Conservation (phyloP, 2,888 invertebrate species). For the Rhagium mordax region DNA sequence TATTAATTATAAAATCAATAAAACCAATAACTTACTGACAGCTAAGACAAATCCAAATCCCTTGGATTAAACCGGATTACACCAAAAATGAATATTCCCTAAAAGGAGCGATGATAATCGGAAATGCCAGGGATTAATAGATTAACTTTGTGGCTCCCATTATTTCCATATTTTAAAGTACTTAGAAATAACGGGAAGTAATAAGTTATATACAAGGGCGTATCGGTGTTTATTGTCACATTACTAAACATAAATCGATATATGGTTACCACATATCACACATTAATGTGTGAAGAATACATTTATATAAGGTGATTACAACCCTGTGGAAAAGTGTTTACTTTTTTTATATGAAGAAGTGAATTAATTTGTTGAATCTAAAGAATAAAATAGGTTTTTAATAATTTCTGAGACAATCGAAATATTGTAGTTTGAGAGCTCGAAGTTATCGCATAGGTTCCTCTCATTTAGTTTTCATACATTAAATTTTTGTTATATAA, state of each 20-base stretch:
- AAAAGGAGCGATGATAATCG: constrained; percentile 60
- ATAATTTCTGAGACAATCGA: too few species aligned
- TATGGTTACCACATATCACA: too few species aligned
- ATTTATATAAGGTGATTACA: too few species aligned
- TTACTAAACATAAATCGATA: neutral
- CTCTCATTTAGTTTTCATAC: too few species aligned
- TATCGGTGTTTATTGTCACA: neutral
- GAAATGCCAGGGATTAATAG: constrained; percentile 57
- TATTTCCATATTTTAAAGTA: constrained; percentile 6
- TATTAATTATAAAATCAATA: constrained; percentile 22
- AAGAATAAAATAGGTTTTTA: too few species aligned
- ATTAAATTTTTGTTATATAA: too few species aligned
- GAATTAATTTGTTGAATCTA: too few species aligned
- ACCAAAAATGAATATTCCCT: constrained; percentile 62
- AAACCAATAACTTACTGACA: constrained; percentile 28
- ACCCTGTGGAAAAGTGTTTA: too few species aligned
- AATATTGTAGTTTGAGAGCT: too few species aligned
- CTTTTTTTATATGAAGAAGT: too few species aligned
- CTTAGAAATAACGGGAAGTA: neutral
- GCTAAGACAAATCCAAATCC: constrained; percentile 56
- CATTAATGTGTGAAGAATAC: too few species aligned
- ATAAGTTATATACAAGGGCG: neutral
- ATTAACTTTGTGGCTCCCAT: constrained; percentile 23
- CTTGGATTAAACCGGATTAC: constrained; percentile 58
- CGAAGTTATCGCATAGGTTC: too few species aligned